A percentile compares a stretch with the other conserved stretches of the same genome.
These are phyloP conservation scores for Notamacropus eugenii DNA, from an alignment of 2,797 vertebrate species.

Conservation along the genomic window DNA sequence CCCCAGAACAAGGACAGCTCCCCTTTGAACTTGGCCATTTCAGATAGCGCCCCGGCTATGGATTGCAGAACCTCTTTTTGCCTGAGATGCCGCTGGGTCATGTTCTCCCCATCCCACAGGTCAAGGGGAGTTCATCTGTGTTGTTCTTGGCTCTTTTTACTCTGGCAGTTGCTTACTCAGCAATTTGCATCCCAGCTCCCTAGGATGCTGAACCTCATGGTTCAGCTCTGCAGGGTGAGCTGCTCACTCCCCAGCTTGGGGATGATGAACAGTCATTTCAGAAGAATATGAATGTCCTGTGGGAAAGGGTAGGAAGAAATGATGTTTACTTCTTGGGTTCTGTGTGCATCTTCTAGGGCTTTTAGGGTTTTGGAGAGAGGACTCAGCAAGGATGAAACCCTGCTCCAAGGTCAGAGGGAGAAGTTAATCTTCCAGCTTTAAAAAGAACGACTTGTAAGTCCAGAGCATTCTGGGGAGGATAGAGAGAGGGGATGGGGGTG, in stretches of 20 bases:
- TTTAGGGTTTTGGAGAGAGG: neutral
- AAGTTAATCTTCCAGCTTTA: neutral
- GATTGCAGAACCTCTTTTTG: neutral
- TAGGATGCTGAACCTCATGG: neutral
- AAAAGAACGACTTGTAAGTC: neutral
- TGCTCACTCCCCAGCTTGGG: neutral
- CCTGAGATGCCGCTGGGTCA: neutral
- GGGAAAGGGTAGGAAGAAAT: neutral
- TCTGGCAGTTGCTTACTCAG: neutral
- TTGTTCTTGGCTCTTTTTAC: neutral
- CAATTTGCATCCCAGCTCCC: neutral
- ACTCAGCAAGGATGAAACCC: neutral
- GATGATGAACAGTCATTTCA: neutral
- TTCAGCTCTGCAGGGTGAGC: neutral
- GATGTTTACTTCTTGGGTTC: neutral
- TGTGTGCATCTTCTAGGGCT: neutral
- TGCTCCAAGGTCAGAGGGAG: neutral
- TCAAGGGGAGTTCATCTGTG: neutral
- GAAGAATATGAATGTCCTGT: neutral
- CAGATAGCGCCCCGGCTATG: neutral
- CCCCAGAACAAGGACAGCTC: neutral
- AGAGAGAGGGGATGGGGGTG: neutral
- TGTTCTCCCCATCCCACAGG: neutral
- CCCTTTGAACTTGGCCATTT: neutral
- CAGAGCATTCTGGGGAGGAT: neutral